Base-by-base conservation (phyloP, 1,140 invertebrate genomes). In the Meteorus sp. region DNA sequence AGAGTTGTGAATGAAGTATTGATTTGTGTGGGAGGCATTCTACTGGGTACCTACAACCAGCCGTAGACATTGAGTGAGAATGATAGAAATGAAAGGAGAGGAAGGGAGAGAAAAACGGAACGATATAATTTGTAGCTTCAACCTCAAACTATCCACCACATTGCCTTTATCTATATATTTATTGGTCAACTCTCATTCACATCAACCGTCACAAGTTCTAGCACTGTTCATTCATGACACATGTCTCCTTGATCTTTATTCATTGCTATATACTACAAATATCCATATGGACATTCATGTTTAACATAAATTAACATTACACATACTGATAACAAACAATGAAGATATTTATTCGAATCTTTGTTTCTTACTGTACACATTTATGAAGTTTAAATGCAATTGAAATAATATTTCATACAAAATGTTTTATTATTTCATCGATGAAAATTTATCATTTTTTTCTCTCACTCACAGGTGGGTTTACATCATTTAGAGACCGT, bases 381-480 rank as follows among this genome's bases (percentile, higher is more conserved):
- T 15, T 9, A 31, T 33, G 15, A 52, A 8, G 20, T 11, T 43
- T 9, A 25, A 15, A n/a, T 31, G 9, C 15, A 56, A 11, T 20
- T 39, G 56, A 52, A 56, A 47, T 25, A n/a, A 59, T 4, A 57
- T 27, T 29, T 37, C 13, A 27, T 43, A n/a, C n/a, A n/a, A 9
- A 19, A 2, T 43, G 1, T 39, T 50, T 20, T 43, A 35, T 22
- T 48, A 22, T 20, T 27, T 56, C 7, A 51, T 50, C 20, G 1
- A 27, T n/a, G 13, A 13, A 50, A 7, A 33, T 57, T 25, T n/a
- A 15, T 50, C 25, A 23, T 47, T 53, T 52, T 56, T 57, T 86
- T 84, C n/a, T n/a, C n/a, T n/a, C n/a, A n/a, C n/a, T n/a, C n/a
- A 19, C 83, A 95, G 94, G 93, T 78, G 93, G 93, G 53, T 94